These are phyloP conservation scores for Ophion ellenae DNA, from an alignment of 2,888 invertebrate genomes.

Conservation along the genomic window DNA sequence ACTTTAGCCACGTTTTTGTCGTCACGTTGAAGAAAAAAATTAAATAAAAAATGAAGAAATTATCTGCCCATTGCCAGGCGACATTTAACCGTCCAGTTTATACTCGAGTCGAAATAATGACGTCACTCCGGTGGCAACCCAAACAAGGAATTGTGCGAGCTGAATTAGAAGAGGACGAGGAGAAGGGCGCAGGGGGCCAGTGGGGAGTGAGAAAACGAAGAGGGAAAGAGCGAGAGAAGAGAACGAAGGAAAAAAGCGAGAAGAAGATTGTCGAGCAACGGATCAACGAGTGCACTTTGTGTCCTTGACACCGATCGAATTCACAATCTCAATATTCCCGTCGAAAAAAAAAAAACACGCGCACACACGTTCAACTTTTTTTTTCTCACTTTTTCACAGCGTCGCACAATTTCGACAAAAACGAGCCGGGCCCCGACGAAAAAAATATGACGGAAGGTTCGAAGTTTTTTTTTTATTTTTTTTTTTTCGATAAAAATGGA, in stretches of 20 bases:
- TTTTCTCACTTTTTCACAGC: not conserved
- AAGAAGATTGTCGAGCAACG: slow-evolving; percentile 49
- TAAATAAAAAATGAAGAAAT: not conserved
- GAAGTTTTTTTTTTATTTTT: not conserved
- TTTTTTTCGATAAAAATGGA: not conserved
- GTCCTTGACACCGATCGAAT: slow-evolving; percentile 65
- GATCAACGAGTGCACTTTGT: slow-evolving; percentile 55
- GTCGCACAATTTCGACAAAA: not conserved
- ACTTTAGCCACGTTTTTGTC: not conserved
- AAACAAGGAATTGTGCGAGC: slow-evolving; percentile 74
- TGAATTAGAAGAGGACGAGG: slow-evolving; percentile 55
- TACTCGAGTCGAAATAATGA: slow-evolving; percentile 69
- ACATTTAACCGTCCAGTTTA: slow-evolving; percentile 30
- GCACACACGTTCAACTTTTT: not conserved
- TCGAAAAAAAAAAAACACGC: slow-evolving; percentile 10
- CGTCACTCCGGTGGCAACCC: slow-evolving; percentile 74
- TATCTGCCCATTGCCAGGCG: slow-evolving; percentile 22
- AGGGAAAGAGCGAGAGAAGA: slow-evolving; percentile 23
- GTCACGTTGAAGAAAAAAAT: slow-evolving; percentile 1
- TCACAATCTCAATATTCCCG: slow-evolving; percentile 31
- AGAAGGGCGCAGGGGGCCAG: slow-evolving; percentile 51
- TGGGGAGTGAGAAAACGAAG: slow-evolving; percentile 51
- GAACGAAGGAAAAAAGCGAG: slow-evolving; percentile 36
- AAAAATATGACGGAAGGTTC: not conserved
- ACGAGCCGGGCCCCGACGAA: not conserved